Evolutionary conservation across 2,888 invertebrate species (phyloP), one percentile per base, ranked within the genome.

Genomic region (Cactoblastis cactorum): DNA sequence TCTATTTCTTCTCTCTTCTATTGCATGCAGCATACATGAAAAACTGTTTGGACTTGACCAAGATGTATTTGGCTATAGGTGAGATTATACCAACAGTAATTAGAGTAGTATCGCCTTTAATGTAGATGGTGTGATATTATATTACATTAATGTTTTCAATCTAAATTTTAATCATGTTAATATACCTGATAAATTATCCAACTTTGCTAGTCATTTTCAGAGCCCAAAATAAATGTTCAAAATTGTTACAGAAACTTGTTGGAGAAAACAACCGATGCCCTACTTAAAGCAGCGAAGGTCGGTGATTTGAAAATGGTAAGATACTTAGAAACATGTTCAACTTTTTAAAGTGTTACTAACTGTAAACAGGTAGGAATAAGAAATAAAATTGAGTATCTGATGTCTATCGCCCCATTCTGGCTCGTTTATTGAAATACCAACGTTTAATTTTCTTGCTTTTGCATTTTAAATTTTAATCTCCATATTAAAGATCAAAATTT

Each of bases 1-100:
- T 85, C 84, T 88, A 84, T 84, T 72, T 80, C 74, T 80, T 77
- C 82, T 81, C 59, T 84, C 81, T 86, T 87, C 80, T 80, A 83
- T 91, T 92, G 93, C 93, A 94, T 93, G 94, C 94, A 94, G 94
- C 94, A 92, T 94, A 86, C 93, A 93, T 90, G 94, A 94, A 85
- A 93, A 94, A 89, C 92, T 95, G 71, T 95, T 95, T 91, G 94
- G 94, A 92, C 92, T 94, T 88, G 93, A 93, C 80, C 93, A 93
- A 90, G 94, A 94, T 84, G 93, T 93, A 69, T 94, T 92, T 91
- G 93, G 92, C 87, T 92, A 90, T 91, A 92, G 93, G 93, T 93
- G 80, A 90, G 87, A 75, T 62, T 64, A n/a, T 58, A 61, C 56
- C 59, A 54, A 60, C 12, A 19, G 35, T 48, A 38, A 9, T 47